Evolutionary conservation across 2,113 vertebrate species (phyloP), one percentile per base, ranked within the genome.

Genomic region (Stictonetta naevosa): DNA sequence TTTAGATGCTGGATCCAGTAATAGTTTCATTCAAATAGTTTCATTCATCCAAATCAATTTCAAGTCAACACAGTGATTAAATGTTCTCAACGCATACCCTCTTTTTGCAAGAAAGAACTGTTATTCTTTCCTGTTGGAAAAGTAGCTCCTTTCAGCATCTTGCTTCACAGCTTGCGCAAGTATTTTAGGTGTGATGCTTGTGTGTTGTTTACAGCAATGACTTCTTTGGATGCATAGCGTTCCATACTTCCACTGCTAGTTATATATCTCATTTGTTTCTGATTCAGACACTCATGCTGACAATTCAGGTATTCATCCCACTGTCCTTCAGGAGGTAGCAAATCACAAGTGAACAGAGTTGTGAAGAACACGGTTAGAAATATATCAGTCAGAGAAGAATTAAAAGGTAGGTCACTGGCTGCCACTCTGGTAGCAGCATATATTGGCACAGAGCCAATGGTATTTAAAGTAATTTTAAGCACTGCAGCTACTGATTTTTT

Each of bases 131-230:
- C 67, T 85, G 21, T 67, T 81, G 92, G 50, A 91, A 94, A 77
- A 88, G 67, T 34, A 55, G 44, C 36, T 93, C 10, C 16, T 90
- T 90, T 85, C 85, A 90, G 31, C 26, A 50, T 63, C 59, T 88
- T 64, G 36, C 59, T 90, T 96, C 93, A 63, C 94, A 96, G 55
- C 68, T 94, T 91, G 87, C 59, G 76, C 42, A 44, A 17, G 55
- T 94, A 72, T 83, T 92, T 69, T 59, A 77, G 64, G 48, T 81
- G 75, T 33, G 40, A 94, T 83, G 38, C 33, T 94, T 36, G 69
- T 66, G 90, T 36, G 63, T 62, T 85, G 29, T 79, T 80, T 90
- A 77, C 0, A 1, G 63, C 50, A 80, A 50, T 48, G 82, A 83
- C 59, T 94, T 73, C 36, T 77, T 83, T 67, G 26, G 0, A n/a